Base-by-base conservation (phyloP, 2,113 vertebrate genomes). In the Ptilorrhoa leucosticta region DNA sequence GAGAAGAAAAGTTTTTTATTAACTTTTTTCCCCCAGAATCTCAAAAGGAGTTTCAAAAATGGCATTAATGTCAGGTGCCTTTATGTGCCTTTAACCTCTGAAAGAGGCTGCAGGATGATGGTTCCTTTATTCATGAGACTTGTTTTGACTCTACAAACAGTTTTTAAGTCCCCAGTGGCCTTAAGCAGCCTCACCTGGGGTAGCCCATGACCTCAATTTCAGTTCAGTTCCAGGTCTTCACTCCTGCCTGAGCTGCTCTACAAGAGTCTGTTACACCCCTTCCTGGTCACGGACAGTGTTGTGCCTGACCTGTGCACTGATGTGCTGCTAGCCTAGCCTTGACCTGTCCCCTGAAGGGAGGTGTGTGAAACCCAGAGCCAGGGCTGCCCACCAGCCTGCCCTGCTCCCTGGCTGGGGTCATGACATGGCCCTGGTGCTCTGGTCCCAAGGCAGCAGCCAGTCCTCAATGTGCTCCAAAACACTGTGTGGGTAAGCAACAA, bases 281-380 rank as follows among this genome's bases (percentile, higher is more conserved):
- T 20, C 7, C 22, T 54, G 31, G 22, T 3, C 35, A 5, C 1
- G 7, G 47, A 10, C 1, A 1, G 5, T 26, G 37, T 18, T 21
- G 40, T 18, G 51, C 27, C 42, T 82, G 40, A 26, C 22, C 28
- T 30, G 20, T 4, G 45, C 28, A 13, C 5, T 11, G 13, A 8
- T 63, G 42, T 31, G 23, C 31, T 31, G 23, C 31, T 6, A 3
- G 37, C 7, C 24, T 9, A 45, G n/a, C 44, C 18, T 48, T 33
- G 57, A 8, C 7, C 35, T 0, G 0, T 54, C 7, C 42, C 30
- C 4, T n/a, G n/a, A n/a, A 19, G 17, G 30, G 17, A 84, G 9
- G 5, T 61, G 9, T 11, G 45, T 37, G 40, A 21, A 40, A 16
- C 17, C 48, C 18, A 45, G 63, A 47, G 58, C 31, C 30, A 18